Conservation (phyloP, 2,888 invertebrate species). For the Tachystola acroxantha region DNA sequence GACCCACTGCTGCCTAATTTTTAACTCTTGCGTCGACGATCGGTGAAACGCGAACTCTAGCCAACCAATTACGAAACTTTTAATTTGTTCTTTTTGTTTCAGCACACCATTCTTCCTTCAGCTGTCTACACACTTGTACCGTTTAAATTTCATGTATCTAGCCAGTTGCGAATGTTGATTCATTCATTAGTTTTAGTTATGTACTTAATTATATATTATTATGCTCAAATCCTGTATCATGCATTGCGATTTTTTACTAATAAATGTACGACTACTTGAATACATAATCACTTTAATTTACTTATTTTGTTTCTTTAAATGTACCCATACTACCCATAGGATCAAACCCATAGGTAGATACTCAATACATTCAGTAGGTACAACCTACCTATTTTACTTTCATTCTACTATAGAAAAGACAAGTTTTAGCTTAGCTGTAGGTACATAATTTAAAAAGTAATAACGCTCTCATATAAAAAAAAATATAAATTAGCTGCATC, state of each 20-base stretch:
- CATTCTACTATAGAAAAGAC: too few relatives aligned
- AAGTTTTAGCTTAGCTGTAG: too few relatives aligned
- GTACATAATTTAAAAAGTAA: too few relatives aligned
- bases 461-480: too few relatives aligned
- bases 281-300: background rate
- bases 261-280: background rate
- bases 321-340: too few relatives aligned
- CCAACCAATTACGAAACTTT: slow-evolving; percentile 38
- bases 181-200: slow-evolving; percentile 2
- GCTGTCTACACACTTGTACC: slow-evolving; percentile 17
- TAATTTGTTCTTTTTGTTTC: slow-evolving; percentile 42
- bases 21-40: slow-evolving; percentile 44
- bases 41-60: slow-evolving; percentile 42
- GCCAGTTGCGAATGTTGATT: slow-evolving; percentile 31
- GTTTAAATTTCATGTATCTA: slow-evolving; percentile 16
- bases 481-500: too few relatives aligned
- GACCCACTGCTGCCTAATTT: slow-evolving; percentile 36
- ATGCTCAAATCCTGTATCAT: slow-evolving; percentile 6
- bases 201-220: slow-evolving; percentile 1
- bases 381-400: too few relatives aligned
- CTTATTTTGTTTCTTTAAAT: too few relatives aligned
- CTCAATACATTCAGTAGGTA: too few relatives aligned
- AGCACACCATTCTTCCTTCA: slow-evolving; percentile 24
- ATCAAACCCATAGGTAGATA: too few relatives aligned
- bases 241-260: slow-evolving; percentile 18